Conservation (phyloP, 2,888 invertebrate species). For the Erynnis tages region DNA sequence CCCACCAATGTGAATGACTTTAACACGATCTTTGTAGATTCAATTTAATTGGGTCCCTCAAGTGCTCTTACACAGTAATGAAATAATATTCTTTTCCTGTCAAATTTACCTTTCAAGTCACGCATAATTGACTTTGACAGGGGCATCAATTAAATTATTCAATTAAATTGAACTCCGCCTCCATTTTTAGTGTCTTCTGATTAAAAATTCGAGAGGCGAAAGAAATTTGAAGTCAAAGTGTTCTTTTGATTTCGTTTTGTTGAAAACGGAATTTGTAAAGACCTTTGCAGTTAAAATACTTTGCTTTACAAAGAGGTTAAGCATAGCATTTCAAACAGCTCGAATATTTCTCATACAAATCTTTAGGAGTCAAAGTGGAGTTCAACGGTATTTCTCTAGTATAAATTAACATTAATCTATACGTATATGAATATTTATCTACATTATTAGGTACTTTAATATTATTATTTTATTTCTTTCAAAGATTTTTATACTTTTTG, state of each 20-base stretch:
- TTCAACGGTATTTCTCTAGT: too few species aligned
- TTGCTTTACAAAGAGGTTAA: not conserved
- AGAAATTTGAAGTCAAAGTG: conserved; percentile 10
- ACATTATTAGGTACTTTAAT: too few species aligned
- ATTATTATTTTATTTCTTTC: too few species aligned
- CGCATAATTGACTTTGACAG: not conserved
- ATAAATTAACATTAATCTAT: too few species aligned
- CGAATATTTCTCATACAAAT: too few species aligned
- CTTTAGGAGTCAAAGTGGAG: too few species aligned
- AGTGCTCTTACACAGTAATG: too few species aligned
- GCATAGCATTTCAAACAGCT: not conserved
- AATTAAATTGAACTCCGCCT: not conserved
- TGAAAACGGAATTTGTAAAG: conserved; percentile 4
- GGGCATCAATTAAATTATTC: not conserved
- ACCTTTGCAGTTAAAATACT: conserved; percentile 1
- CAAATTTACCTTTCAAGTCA: not conserved
- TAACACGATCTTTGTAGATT: too few species aligned
- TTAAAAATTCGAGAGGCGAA: conserved; percentile 6
- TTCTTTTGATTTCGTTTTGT: not conserved
- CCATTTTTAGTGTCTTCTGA: not conserved
- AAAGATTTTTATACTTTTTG: too few species aligned
- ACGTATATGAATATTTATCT: too few species aligned
- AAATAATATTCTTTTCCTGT: not conserved
- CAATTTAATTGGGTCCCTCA: not conserved
- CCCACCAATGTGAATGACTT: too few species aligned